Base-by-base conservation (phyloP, 2,113 vertebrate genomes). In the Electrona antarctica region DNA sequence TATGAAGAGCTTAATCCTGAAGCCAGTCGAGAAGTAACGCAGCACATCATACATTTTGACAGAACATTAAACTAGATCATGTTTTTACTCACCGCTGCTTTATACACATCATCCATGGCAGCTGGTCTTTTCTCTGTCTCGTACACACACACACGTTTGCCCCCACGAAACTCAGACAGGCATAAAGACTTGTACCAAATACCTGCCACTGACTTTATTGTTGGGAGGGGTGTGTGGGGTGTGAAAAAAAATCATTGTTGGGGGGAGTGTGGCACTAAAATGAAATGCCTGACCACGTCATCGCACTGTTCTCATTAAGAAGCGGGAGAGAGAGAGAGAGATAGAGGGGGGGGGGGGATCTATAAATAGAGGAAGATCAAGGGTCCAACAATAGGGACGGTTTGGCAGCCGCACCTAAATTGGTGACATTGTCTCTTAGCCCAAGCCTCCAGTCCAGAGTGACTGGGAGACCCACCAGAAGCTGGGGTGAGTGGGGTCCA, bases 81-180 rank as follows among this genome's bases (percentile, higher is more conserved):
- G 14, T 45, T n/a, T 64, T 47, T 81, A 90, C 93, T 94, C 81
- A 94, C 93, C 82, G 93, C 93, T 85, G 93, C 93, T 88, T 94
- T 94, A 79, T 94, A 94, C 8, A 94, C 93, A 74, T 94, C 93
- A 93, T 94, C 93, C 93, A 94, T 94, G 82, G 71, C 84, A 90
- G 73, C 81, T 73, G 85, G 14, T 78, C 71, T 21, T 41, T 33
- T 62, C 75, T 66, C 51, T 78, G 69, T 60, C 74, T 79, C 63
- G 50, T 64, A 74, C 79, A 75, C 78, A 75, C 80, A 62, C 74
- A 72, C 59, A 55, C 56, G 56, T 72, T 63, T 71, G 60, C 77
- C 73, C 57, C 74, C 67, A 47, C 69, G 29, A 33, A 33, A 45
- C n/a, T 59, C 78, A 80, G 67, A 85, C 62, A 80, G 75, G 74